Conservation (phyloP, 2,888 invertebrate species). For the Thymelicus acteon region DNA sequence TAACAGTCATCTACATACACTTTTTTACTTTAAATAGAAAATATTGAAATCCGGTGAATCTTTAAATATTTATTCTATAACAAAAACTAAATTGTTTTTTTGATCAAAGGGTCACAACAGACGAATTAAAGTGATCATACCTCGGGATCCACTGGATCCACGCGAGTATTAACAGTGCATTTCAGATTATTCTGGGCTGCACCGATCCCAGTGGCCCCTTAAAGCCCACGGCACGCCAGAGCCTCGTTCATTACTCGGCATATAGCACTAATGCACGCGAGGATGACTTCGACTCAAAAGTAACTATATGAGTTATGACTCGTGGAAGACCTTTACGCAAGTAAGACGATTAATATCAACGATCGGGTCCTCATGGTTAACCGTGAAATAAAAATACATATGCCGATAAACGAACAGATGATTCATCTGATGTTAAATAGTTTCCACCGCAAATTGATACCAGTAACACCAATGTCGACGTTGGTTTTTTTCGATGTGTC, state of each 20-base stretch:
- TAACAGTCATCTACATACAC: too few species aligned
- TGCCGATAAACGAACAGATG: too few species aligned
- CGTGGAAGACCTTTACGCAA: slow-evolving; percentile 14
- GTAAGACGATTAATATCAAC: slow-evolving; percentile 4
- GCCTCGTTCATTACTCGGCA: slow-evolving; percentile 6
- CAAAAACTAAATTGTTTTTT: not conserved
- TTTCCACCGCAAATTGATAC: too few species aligned
- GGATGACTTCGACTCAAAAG: slow-evolving; percentile 20
- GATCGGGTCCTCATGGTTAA: not conserved
- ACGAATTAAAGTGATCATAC: not conserved
- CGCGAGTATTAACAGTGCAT: not conserved
- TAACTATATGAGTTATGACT: slow-evolving; percentile 19
- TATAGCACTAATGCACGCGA: slow-evolving; percentile 1
- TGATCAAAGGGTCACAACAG: not conserved
- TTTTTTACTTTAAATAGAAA: too few species aligned
- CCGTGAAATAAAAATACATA: too few species aligned
- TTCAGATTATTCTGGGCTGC: slow-evolving; percentile 11
- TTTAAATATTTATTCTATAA: too few species aligned
- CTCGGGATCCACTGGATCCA: not conserved
- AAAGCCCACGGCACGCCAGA: slow-evolving; percentile 11
- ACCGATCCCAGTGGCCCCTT: slow-evolving; percentile 16
- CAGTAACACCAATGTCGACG: too few species aligned
- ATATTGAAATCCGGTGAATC: too few species aligned
- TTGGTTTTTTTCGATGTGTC: too few species aligned
- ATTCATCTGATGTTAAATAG: too few species aligned